Conservation (phyloP, 2,113 vertebrate species). For the Emydura subglobosa region DNA sequence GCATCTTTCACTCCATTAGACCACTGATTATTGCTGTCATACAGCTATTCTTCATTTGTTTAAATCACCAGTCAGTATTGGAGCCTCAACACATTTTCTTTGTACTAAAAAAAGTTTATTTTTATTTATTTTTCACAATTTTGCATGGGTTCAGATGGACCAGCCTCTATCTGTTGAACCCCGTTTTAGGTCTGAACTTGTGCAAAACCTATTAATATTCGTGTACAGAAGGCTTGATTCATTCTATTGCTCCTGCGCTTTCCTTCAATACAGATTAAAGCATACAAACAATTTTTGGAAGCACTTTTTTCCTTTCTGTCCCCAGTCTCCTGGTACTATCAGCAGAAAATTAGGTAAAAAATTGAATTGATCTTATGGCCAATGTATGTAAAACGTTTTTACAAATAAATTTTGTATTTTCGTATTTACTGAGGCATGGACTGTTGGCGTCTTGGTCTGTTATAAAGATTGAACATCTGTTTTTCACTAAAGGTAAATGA, state of each 20-base stretch:
- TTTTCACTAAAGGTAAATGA: slow-evolving; percentile 40
- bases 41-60: too few species aligned
- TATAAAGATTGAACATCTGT: slow-evolving; percentile 2
- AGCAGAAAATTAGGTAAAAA: background rate
- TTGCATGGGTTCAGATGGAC: background rate
- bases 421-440: slow-evolving; percentile 27
- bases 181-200: background rate
- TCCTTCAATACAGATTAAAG: rapidly evolving
- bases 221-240: background rate
- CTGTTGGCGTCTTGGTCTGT: background rate
- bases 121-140: background rate
- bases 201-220: background rate
- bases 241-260: background rate
- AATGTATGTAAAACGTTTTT: background rate
- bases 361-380: background rate
- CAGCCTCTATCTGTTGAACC: background rate
- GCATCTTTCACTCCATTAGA: too few species aligned
- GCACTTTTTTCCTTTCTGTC: background rate
- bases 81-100: background rate
- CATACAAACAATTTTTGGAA: background rate
- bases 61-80: too few species aligned
- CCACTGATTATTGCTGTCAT: too few species aligned
- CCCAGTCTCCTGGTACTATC: background rate
- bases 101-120: background rate
- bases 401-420: slow-evolving; percentile 11